phyloP scores from a whole-genome alignment of 1,140 invertebrate species.

The Platyura marginata region DNA sequence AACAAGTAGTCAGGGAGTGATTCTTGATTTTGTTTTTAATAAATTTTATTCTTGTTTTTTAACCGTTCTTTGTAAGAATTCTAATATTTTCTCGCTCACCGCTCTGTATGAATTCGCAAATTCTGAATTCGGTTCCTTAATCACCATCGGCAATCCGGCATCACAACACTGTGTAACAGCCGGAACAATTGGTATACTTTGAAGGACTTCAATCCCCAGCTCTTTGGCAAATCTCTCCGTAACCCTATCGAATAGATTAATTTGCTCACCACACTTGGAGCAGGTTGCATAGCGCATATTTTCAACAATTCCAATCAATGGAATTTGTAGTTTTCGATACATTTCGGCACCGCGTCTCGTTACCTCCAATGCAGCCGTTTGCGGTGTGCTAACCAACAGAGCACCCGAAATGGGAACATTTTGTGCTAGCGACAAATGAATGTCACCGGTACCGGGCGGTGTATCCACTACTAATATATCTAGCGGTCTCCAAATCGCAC shows the following conservation, averaged over 20 bases:
- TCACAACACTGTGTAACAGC: slow-evolving; percentile 52
- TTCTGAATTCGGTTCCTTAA: slow-evolving; percentile 37
- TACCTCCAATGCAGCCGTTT: slow-evolving; percentile 63
- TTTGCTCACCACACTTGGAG: slow-evolving; percentile 41
- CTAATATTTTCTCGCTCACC: slow-evolving; percentile 8
- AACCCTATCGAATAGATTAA: slow-evolving; percentile 39
- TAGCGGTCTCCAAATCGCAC: slow-evolving; percentile 63
- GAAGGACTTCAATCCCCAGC: slow-evolving; percentile 37
- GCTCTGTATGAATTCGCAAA: slow-evolving; percentile 13
- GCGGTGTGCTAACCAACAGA: slow-evolving; percentile 70
- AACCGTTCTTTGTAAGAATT: too few species aligned
- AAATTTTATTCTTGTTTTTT: too few species aligned
- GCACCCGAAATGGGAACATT: slow-evolving; percentile 64
- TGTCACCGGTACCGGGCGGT: slow-evolving; percentile 83
- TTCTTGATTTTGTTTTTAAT: too few species aligned
- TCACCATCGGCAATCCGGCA: slow-evolving; percentile 54
- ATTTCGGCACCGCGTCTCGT: slow-evolving; percentile 59
- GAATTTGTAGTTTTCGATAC: slow-evolving; percentile 61
- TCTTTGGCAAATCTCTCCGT: slow-evolving; percentile 31
- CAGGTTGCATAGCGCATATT: slow-evolving; percentile 69
- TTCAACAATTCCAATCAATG: slow-evolving; percentile 63
- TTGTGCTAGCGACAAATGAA: slow-evolving; percentile 71
- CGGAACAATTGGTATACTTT: slow-evolving; percentile 54
- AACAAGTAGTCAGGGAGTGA: background rate
- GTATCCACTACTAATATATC: slow-evolving; percentile 77